Base-by-base conservation (phyloP, 1,140 invertebrate genomes). In the Cheumatopsyche charites region DNA sequence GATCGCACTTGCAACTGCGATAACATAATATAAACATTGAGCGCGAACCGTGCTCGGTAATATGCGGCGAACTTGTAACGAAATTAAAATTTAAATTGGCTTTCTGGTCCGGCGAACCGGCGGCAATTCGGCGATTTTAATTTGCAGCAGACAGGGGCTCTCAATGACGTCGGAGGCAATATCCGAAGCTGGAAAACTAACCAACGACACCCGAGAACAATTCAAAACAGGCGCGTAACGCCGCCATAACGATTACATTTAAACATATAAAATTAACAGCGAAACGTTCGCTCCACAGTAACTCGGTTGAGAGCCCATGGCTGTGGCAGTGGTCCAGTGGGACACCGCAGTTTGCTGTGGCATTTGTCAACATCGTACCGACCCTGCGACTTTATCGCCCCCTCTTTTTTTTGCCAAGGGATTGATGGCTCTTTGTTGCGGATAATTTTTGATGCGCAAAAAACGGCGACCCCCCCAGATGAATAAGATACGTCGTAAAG, bases 81-180 rank as follows among this genome's bases (percentile, higher is more conserved):
- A 45, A 62, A 73, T 73, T 73, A 73, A 73, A 73, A 73, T 67
- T 69, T 73, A 63, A 73, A 73, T 73, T 70, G 62, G 58, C 67
- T 43, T 52, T 52, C 65, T 17, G 63, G 62, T 63, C 49, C 62
- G 25, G 62, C 45, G 17, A 43, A 49, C 62, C 71, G 65, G 63
- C 66, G 71, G 58, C 61, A 67, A 67, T 73, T 73, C 58, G 71
- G 58, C 12, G 58, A 70, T 70, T 70, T 62, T 70, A 42, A 68
- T 68, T 68, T 68, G 65, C 29, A 58, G 17, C 58, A 13, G 21
- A 23, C 26, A 41, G 25, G 21, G 36, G 1, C 41, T 61, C 58
- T 21, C 5, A 23, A 43, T 25, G 42, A 66, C 62, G 52, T 15
- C 45, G 45, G 25, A 61, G 9, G 3, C 29, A 9, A 36, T 36